Evolutionary conservation across 1,140 invertebrate species (phyloP), one percentile per base, ranked within the genome.

Genomic region (Neuroterus valhalla): DNA sequence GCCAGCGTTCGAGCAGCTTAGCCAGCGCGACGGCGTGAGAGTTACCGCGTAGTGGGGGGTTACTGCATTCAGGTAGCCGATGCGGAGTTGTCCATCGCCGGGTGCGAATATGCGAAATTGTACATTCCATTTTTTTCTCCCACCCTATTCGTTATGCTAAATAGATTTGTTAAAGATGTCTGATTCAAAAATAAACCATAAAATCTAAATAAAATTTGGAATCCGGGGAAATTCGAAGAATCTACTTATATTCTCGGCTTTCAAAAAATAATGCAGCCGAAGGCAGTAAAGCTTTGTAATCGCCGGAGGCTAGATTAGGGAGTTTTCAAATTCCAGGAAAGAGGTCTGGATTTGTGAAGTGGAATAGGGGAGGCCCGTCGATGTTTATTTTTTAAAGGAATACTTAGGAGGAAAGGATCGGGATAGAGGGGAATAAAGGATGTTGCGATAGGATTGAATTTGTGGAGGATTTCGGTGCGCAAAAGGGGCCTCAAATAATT

Each of bases 371-470:
- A 62, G 55, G 55, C 31, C 31, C 6, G 31, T 38, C 31, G 5
- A 38, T 62, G 55, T 62, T 62, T 62, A 62, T 62, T 62, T 62
- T 62, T 62, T 62, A 31, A 26, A 62, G 23, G 55, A 23, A 38
- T 23, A 62, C 31, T 62, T 62, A 62, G 23, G 23, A 62, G 55
- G 21, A 8, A 26, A 62, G 23, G 26, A 26, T 62, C 23, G 12
- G 21, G 21, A 8, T 31, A 31, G 12, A 26, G 55, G 31, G 55
- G 31, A 62, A 62, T 62, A 62, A 62, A 62, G 55, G 55, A 62
- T 62, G 55, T 62, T 62, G 55, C 55, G 55, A 62, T 62, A 62
- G 55, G 55, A 62, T 23, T n/a, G 55, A 62, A 62, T 38, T 62
- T 31, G 23, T 26, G 26, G 55, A 23, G 31, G 55, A 62, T 62